These are phyloP conservation scores for Apamea epomidion DNA, from an alignment of 2,888 invertebrate genomes.

Conservation along the genomic window DNA sequence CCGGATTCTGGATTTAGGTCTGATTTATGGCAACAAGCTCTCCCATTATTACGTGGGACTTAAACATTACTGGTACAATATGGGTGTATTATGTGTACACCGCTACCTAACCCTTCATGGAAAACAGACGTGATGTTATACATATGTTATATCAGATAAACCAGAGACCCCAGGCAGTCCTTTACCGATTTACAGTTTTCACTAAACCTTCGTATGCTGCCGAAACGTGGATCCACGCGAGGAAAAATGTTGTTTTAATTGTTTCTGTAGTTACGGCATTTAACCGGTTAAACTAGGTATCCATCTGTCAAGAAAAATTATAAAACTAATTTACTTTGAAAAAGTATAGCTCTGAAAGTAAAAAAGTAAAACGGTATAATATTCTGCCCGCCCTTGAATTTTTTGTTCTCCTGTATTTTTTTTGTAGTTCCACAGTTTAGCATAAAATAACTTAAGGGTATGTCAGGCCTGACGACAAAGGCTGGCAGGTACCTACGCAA, in stretches of 20 bases:
- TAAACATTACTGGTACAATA: too few species aligned
- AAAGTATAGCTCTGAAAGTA: too few species aligned
- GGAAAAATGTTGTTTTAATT: too few species aligned
- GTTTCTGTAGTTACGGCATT: too few species aligned
- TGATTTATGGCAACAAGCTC: not conserved
- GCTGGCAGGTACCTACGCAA: constrained; percentile 39
- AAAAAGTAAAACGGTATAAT: not conserved
- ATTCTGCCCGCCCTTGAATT: not conserved
- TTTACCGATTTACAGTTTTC: not conserved
- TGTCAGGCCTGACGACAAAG: constrained; percentile 40
- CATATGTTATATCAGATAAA: too few species aligned
- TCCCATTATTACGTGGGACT: not conserved
- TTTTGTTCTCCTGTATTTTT: constrained; percentile 8
- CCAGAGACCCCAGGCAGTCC: not conserved
- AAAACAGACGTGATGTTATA: too few species aligned
- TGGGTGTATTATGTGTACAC: too few species aligned
- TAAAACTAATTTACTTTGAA: not conserved
- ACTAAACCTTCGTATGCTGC: not conserved
- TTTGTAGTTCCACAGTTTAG: constrained; percentile 32
- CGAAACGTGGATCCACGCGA: too few species aligned
- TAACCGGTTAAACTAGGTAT: not conserved
- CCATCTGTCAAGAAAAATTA: not conserved
- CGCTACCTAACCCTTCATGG: too few species aligned
- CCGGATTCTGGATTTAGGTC: not conserved
- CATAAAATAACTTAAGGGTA: constrained; percentile 31